phyloP scores from a whole-genome alignment of 2,113 vertebrate genomes.

The Theristicus caerulescens region DNA sequence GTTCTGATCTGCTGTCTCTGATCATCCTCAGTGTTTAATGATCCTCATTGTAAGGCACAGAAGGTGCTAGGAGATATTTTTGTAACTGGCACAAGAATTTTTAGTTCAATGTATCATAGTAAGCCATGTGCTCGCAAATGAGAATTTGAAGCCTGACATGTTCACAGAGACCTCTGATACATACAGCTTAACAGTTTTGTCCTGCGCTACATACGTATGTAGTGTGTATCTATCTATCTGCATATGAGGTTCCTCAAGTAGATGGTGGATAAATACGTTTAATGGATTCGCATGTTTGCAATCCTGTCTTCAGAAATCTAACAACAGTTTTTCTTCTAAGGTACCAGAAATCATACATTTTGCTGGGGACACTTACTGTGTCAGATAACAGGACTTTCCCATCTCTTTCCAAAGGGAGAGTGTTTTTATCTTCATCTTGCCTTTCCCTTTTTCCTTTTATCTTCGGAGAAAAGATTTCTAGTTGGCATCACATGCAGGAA shows the following conservation, averaged over 20 bases:
- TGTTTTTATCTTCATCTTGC: neutral
- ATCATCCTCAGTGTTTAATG: neutral
- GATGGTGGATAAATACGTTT: neutral
- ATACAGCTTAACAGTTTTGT: neutral
- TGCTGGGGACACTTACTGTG: neutral
- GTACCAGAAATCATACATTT: neutral
- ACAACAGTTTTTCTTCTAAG: neutral
- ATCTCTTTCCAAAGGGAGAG: neutral
- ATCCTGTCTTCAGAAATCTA: neutral
- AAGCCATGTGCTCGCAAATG: neutral
- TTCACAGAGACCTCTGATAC: neutral
- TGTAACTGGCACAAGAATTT: neutral
- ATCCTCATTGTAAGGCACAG: neutral
- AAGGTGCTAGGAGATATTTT: neutral
- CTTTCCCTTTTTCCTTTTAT: neutral
- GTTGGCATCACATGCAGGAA: neutral
- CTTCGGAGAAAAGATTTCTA: neutral
- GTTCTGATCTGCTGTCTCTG: neutral
- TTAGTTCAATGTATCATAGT: neutral
- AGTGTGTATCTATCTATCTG: neutral
- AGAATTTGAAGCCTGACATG: neutral
- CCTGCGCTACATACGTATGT: fast-evolving
- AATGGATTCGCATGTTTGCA: neutral
- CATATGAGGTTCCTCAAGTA: neutral
- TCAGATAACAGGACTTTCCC: neutral